Conservation (phyloP, 1,140 invertebrate species). For the Saccostrea echinata region DNA sequence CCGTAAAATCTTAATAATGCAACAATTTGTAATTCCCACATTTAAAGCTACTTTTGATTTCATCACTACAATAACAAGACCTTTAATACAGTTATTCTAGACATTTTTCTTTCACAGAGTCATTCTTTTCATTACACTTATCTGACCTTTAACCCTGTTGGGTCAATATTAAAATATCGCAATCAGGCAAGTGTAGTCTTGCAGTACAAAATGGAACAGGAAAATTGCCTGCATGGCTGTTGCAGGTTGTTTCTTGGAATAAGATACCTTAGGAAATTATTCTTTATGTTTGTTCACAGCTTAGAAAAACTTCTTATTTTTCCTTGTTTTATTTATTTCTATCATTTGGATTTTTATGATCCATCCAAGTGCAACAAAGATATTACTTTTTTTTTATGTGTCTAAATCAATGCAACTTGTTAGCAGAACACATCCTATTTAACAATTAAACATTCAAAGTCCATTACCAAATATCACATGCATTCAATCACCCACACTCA, state of each 20-base stretch:
- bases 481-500: slow-evolving; percentile 23
- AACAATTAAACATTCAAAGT: background rate
- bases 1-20: background rate
- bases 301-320: slow-evolving; percentile 4
- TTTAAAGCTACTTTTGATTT: slow-evolving; percentile 27
- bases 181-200: slow-evolving; percentile 3
- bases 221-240: background rate
- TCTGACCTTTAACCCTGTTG: background rate
- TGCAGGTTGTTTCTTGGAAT: slow-evolving; percentile 3
- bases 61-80: slow-evolving; percentile 23
- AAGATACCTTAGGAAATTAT: background rate
- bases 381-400: background rate
- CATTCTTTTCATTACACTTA: background rate
- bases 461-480: background rate
- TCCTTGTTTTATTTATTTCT: background rate
- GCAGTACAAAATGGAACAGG: background rate
- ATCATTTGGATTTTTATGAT: background rate
- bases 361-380: background rate
- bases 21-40: background rate
- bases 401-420: background rate
- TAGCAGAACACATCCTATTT: background rate
- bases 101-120: background rate
- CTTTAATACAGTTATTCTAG: slow-evolving; percentile 6
- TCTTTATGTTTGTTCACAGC: slow-evolving; percentile 1
- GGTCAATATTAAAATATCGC: slow-evolving; percentile 28